These are phyloP conservation scores for Aleiodes leptofemur DNA, from an alignment of 2,888 invertebrate species.

Conservation along the genomic window DNA sequence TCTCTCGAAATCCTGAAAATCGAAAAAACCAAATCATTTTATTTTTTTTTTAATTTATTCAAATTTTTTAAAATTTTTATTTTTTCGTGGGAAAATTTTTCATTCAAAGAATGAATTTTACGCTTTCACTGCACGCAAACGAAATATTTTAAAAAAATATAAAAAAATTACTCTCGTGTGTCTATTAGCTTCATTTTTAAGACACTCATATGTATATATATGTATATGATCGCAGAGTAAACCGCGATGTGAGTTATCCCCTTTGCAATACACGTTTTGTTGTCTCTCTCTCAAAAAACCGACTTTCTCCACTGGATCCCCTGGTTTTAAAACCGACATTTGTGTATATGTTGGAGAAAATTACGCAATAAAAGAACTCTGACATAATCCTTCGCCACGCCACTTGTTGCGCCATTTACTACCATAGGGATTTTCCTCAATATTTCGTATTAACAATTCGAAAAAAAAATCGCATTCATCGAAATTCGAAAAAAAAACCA, in stretches of 20 bases:
- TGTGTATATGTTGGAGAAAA: slow-evolving; percentile 40
- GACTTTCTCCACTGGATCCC: slow-evolving; percentile 62
- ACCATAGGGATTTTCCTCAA: slow-evolving; percentile 38
- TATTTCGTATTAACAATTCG: not conserved
- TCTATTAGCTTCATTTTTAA: not conserved
- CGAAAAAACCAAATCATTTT: not conserved
- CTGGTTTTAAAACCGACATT: slow-evolving; percentile 56
- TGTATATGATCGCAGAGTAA: slow-evolving; percentile 5
- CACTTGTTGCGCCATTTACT: slow-evolving; percentile 66
- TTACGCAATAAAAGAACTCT: no score
- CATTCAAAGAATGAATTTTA: not conserved
- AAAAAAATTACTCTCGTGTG: not conserved
- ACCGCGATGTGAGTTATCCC: not conserved
- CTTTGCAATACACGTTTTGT: not conserved
- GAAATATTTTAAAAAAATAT: not conserved
- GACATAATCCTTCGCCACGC: slow-evolving; percentile 75
- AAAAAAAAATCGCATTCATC: no score
- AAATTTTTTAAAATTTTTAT: no score
- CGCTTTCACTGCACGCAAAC: not conserved
- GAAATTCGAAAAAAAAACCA: no score
- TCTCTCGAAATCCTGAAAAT: not conserved
- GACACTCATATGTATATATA: not conserved
- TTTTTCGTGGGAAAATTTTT: not conserved
- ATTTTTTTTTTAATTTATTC: not conserved
- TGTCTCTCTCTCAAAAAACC: slow-evolving; percentile 38